phyloP scores from a whole-genome alignment of 2,113 vertebrate species.

The Turdus rufiventris region DNA sequence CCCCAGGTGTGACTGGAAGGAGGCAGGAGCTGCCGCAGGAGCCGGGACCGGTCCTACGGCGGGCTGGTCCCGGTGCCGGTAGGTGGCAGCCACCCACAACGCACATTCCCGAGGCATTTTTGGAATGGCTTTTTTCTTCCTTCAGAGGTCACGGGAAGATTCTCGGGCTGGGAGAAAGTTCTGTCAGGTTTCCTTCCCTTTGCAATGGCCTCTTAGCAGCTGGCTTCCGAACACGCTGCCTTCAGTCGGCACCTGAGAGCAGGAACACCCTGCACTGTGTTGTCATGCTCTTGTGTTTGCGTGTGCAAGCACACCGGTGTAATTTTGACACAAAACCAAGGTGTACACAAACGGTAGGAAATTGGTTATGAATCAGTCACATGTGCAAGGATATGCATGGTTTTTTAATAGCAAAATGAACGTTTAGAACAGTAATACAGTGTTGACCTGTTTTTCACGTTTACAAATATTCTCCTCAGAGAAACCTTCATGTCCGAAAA shows the following conservation, averaged over 20 bases:
- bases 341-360: background rate
- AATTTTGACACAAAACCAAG: background rate
- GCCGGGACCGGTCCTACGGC: background rate
- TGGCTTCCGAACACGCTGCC: background rate
- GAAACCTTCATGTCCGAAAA: background rate
- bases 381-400: rapidly evolving
- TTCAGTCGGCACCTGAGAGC: rapidly evolving
- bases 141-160: background rate
- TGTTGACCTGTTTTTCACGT: background rate
- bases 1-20: background rate
- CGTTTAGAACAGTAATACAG: background rate
- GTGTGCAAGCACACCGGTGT: no score
- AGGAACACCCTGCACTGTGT: rapidly evolving
- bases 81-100: conserved; percentile 75
- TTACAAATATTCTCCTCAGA: background rate
- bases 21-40: background rate
- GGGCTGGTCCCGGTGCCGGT: conserved; percentile 21
- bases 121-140: rapidly evolving
- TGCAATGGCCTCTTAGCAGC: background rate
- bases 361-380: background rate
- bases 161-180: background rate
- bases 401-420: background rate
- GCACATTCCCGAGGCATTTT: background rate
- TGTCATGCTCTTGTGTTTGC: background rate
- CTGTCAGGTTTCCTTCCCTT: background rate